Conservation (phyloP, 2,888 invertebrate species). For the Nebria brevicollis region DNA sequence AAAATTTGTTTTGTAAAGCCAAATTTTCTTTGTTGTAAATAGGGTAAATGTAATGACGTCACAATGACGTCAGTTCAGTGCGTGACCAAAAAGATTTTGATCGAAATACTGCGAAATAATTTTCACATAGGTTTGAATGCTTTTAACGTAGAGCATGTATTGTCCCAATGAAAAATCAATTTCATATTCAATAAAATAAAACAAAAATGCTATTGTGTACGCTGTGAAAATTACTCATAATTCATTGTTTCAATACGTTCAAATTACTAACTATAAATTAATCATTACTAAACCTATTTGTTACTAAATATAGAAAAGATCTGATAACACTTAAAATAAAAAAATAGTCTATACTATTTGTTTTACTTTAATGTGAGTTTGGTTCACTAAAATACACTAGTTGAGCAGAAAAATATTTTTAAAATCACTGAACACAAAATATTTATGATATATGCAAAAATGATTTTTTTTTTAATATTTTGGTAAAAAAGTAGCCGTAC, state of each 20-base stretch:
- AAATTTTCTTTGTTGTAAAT: neutral
- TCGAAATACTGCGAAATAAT: conserved; percentile 45
- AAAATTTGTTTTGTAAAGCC: neutral
- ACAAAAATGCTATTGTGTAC: neutral
- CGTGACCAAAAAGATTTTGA: conserved; percentile 41
- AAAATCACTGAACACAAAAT: neutral
- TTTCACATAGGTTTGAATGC: conserved; percentile 29
- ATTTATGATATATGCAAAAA: neutral
- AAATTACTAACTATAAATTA: too few relatives aligned
- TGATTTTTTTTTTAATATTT: neutral
- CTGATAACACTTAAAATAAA: too few relatives aligned
- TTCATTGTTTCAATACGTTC: neutral
- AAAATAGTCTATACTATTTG: too few relatives aligned
- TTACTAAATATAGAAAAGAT: too few relatives aligned
- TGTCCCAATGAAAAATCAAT: neutral
- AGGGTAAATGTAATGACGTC: conserved; percentile 21
- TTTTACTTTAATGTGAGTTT: too few relatives aligned
- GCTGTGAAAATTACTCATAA: neutral
- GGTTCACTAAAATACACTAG: too few relatives aligned
- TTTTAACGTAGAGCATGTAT: neutral
- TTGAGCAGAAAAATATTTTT: neutral
- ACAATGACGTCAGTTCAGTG: conserved; percentile 38
- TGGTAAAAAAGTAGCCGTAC: conserved; percentile 60
- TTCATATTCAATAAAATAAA: neutral
- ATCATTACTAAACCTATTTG: too few relatives aligned